phyloP scores from a whole-genome alignment of 2,113 vertebrate genomes.

The Dasyornis broadbenti region DNA sequence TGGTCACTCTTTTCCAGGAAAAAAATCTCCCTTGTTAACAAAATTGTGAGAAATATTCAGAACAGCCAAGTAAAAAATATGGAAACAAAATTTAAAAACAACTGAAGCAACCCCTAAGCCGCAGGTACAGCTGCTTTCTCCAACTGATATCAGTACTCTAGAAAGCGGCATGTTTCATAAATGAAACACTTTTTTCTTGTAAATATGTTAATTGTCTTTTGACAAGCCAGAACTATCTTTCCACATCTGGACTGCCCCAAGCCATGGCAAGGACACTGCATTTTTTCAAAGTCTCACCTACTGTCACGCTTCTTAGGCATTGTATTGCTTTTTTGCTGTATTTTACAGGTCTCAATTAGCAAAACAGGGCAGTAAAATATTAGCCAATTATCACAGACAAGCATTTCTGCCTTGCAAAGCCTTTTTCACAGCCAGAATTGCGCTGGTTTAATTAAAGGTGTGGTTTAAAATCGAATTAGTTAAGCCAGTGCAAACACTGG shows the following conservation, averaged over 20 bases:
- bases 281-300: background rate
- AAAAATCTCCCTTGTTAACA: background rate
- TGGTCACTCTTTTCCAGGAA: background rate
- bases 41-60: slow-evolving; percentile 30
- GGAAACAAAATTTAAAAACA: background rate
- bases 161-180: slow-evolving; percentile 9
- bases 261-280: background rate
- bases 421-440: background rate
- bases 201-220: slow-evolving; percentile 35
- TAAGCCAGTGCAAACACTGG: background rate
- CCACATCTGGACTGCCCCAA: background rate
- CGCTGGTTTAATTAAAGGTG: background rate
- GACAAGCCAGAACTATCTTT: background rate
- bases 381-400: background rate
- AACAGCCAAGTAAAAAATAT: slow-evolving; percentile 9
- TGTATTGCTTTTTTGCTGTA: background rate
- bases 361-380: background rate
- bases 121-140: slow-evolving; percentile 28
- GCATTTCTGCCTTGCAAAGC: background rate
- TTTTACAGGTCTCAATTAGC: background rate
- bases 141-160: background rate
- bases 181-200: slow-evolving; percentile 26
- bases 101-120: background rate
- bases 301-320: background rate
- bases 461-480: slow-evolving; percentile 16